Percentiles rank a stretch among this genome's conserved stretches.
Conservation (phyloP, 2,797 vertebrate species). For the Molossus alvarezi region DNA sequence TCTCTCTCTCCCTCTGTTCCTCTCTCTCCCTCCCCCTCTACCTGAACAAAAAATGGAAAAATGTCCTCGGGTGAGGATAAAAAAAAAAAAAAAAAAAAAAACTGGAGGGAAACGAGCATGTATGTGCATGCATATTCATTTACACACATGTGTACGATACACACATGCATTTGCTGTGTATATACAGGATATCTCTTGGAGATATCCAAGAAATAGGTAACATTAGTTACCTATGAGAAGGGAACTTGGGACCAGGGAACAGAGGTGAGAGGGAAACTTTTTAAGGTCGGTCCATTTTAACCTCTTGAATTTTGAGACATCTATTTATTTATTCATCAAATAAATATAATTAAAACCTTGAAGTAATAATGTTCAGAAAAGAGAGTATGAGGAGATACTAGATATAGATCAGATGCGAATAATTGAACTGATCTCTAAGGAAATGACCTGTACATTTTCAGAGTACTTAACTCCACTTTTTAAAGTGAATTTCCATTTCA, state of each 20-base stretch:
- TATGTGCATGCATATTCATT: not conserved
- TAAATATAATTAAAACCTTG: not conserved
- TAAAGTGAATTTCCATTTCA: constrained; percentile 58
- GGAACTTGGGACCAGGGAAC: not conserved
- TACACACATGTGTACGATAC: not conserved
- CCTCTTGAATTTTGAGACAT: constrained; percentile 38
- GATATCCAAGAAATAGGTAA: not conserved
- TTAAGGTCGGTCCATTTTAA: not conserved
- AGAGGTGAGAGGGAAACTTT: not conserved
- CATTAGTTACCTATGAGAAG: not conserved
- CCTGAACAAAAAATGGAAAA: no score
- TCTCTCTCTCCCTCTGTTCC: no score
- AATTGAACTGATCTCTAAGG: not conserved
- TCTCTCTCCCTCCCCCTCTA: no score
- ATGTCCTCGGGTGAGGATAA: no score
- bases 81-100: not conserved
- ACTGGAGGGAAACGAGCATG: not conserved
- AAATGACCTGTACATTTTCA: constrained; percentile 35
- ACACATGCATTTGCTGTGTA: not conserved
- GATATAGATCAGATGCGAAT: not conserved
- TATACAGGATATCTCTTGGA: not conserved
- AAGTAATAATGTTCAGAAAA: not conserved
- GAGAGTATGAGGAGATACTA: constrained; percentile 26
- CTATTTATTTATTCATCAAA: constrained; percentile 29
- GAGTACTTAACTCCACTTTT: constrained; percentile 48